phyloP scores from a whole-genome alignment of 64 coral and sea anemone species.

The Stichodactyla helianthus region DNA sequence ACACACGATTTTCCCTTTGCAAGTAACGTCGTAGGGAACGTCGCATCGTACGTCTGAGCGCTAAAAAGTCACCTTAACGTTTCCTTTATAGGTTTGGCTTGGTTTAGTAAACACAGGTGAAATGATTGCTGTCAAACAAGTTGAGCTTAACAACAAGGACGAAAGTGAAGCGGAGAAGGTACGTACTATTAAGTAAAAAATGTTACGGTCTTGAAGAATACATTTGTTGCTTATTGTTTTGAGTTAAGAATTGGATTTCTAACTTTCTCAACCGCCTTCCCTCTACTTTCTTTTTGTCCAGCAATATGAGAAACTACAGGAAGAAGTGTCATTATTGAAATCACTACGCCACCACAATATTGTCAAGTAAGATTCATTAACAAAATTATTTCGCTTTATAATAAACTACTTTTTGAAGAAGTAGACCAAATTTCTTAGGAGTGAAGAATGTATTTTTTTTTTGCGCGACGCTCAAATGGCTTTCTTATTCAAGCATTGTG shows the following conservation, averaged over 20 bases:
- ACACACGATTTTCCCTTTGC: too few relatives aligned
- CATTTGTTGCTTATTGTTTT: not conserved
- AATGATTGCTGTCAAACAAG: constrained; percentile 95
- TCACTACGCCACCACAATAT: constrained; percentile 89
- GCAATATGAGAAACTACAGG: constrained; percentile 98
- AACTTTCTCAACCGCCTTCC: not conserved
- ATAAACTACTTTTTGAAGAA: too few relatives aligned
- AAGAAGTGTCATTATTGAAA: constrained; percentile 86
- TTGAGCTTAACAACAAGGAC: constrained; percentile 74
- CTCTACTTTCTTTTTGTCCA: not conserved
- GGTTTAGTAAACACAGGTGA: constrained; percentile 80
- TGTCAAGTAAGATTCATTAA: constrained; percentile 55
- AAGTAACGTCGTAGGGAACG: too few relatives aligned
- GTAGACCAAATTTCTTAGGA: too few relatives aligned
- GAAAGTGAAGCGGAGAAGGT: constrained; percentile 74
- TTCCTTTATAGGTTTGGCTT: constrained; percentile 58
- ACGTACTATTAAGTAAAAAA: not conserved
- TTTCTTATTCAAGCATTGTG: too few relatives aligned
- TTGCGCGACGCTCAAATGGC: too few relatives aligned
- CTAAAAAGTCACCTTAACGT: not conserved
- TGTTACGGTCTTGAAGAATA: not conserved
- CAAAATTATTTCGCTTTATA: not conserved
- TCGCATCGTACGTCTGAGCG: too few relatives aligned
- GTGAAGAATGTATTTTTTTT: too few relatives aligned
- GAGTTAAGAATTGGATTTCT: not conserved